Percentiles rank a stretch among this genome's conserved stretches.
These are phyloP conservation scores for Habropoda laboriosa DNA, from an alignment of 1,140 invertebrate species.

Conservation along the genomic window DNA sequence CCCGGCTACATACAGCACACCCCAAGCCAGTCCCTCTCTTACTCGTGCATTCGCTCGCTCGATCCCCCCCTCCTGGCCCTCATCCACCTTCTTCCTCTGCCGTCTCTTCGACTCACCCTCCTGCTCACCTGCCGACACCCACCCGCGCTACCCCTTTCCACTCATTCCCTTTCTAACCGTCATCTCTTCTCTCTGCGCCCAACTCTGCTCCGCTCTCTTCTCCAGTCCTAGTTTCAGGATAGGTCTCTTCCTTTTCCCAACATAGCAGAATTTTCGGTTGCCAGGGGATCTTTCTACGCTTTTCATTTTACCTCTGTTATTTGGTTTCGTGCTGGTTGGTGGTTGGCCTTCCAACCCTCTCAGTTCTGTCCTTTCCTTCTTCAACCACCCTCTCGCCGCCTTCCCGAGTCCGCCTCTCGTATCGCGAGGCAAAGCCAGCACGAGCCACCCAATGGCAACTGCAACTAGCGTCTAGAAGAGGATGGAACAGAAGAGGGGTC, in stretches of 20 bases:
- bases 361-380: conserved; percentile 15
- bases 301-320: conserved; percentile 4
- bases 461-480: conserved; percentile 48
- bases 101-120: conserved; percentile 62
- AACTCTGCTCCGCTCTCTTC: neutral
- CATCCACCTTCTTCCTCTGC: conserved; percentile 58
- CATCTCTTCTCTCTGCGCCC: conserved; percentile 57
- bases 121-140: conserved; percentile 58
- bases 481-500: conserved; percentile 25
- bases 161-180: conserved; percentile 67
- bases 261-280: conserved; percentile 1
- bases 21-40: conserved; percentile 75
- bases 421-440: conserved; percentile 31
- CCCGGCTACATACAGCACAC: conserved; percentile 79
- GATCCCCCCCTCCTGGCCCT: conserved; percentile 43
- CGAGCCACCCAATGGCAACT: conserved; percentile 57
- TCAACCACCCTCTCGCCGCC: neutral
- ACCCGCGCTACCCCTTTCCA: conserved; percentile 60
- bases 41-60: conserved; percentile 66
- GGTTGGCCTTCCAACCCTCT: conserved; percentile 14
- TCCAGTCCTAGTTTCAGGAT: neutral
- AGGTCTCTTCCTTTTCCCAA: conserved; percentile 3
- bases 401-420: conserved; percentile 38
- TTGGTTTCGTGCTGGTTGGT: neutral
- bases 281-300: no score